Base-by-base conservation (phyloP, 2,797 vertebrate species). In the Pantherophis alleghaniensis region DNA sequence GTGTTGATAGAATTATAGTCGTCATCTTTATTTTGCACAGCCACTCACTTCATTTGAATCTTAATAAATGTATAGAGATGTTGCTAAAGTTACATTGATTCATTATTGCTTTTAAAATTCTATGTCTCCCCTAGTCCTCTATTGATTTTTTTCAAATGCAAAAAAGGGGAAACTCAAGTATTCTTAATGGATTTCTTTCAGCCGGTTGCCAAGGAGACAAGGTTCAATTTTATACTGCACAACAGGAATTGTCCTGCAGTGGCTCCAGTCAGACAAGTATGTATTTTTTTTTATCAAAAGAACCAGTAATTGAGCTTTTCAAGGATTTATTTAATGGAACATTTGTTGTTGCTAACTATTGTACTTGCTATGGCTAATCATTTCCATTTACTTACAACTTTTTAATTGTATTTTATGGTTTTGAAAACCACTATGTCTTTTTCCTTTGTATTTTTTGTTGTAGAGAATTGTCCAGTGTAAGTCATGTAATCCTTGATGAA, bases 141-240 rank as follows among this genome's bases (percentile, higher is more conserved):
- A 86, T 60, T 89, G 26, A 47, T 12, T 95, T 87, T 87, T 92
- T 86, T 94, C 86, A 95, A 94, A 47, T 89, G 10, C 83, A 56
- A 53, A 69, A 91, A 94, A 93, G 92, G 89, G n/a, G 90, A 92
- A 97, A 83, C 66, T 97, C 37, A 96, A 87, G 14, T 91, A n/a
- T 93, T 96, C 16, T 95, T 95, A 22, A 42, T 93, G 91, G 66
- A 2, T 97, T 12, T 96, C 90, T 97, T 97, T 94, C 96, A 99
- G 99, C 96, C 99, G 98, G 97, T 98, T 99, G 97, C 99, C 99
- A 97, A 98, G 99, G 98, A 98, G 98, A 98, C 99, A 99, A 97
- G 99, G 99, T 66, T 99, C 99, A 12, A 98, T 99, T 97, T 97
- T 99, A 93, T 99, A 99, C 97, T 99, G 99, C 96, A 99, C 99